Percentiles rank a stretch among this genome's conserved stretches.
Conservation (phyloP, 2,113 vertebrate species). For the Brachypodius melanocephalos region DNA sequence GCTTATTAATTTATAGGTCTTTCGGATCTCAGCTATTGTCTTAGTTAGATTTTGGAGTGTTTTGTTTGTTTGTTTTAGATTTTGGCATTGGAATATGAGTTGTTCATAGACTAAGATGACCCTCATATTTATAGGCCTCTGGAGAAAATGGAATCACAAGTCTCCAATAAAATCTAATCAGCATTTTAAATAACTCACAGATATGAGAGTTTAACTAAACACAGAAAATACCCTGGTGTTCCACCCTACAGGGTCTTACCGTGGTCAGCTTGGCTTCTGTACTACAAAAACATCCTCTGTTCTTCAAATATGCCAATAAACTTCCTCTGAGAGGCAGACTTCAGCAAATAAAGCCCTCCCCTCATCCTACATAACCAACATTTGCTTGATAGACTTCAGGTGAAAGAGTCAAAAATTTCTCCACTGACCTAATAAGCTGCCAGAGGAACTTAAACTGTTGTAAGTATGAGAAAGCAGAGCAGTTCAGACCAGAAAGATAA, state of each 20-base stretch:
- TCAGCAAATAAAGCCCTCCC: background rate
- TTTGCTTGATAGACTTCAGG: background rate
- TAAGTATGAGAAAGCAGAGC: background rate
- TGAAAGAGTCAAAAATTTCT: background rate
- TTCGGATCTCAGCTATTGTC: background rate
- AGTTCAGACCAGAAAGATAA: background rate
- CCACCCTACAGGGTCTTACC: background rate
- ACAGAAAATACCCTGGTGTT: slow-evolving; percentile 32
- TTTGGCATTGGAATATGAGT: background rate
- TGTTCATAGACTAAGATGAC: background rate
- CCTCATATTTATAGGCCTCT: background rate
- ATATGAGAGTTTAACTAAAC: slow-evolving; percentile 46
- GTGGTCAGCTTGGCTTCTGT: background rate
- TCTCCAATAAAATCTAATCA: slow-evolving; percentile 28
- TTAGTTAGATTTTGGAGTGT: background rate
- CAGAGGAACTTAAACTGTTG: background rate
- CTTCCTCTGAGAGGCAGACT: background rate
- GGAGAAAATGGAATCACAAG: slow-evolving; percentile 13
- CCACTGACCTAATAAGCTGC: background rate
- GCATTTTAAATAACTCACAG: slow-evolving; percentile 24
- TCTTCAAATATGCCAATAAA: slow-evolving; percentile 22
- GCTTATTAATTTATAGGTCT: background rate
- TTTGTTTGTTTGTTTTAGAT: background rate
- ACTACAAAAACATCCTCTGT: slow-evolving; percentile 42
- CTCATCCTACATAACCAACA: background rate